Evolutionary conservation across 2,113 vertebrate genomes (phyloP), one percentile per base, ranked within the genome.

Genomic region (Oxyruncus cristatus): DNA sequence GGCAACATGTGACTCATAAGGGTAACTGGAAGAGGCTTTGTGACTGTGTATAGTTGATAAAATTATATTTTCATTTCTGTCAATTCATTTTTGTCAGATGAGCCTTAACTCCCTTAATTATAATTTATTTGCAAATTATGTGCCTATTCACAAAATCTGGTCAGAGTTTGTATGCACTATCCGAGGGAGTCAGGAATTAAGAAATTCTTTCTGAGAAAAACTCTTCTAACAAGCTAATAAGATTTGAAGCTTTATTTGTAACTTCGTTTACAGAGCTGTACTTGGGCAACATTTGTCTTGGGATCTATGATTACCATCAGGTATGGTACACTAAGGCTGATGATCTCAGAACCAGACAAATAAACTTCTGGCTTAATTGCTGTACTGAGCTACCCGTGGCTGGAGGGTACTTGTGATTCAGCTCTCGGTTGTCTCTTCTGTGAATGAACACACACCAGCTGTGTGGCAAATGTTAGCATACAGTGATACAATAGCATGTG

Each of bases 1-100:
- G 58, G 76, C 92, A 92, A 93, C 63, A 95, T 97, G 95, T 97
- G 81, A 97, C 95, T 95, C 96, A 97, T 72, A 71, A 78, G 72
- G 73, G 72, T 92, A 92, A 93, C 87, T 50, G 84, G 78, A 97
- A 85, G 74, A 89, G 49, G 39, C 79, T 97, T 93, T 93, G 55
- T 97, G 68, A 49, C 80, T 68, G 46, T 89, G 42, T 96, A 61
- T 19, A 85, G 72, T 88, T 95, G 88, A 93, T 72, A 80, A 92
- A 97, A 94, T 67, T 87, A 58, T 84, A n/a, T 97, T 95, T 93
- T 88, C 77, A 85, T 85, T 95, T 93, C 84, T 35, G 9, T 75
- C n/a, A 95, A 76, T 92, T 77, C 86, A 17, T 90, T 58, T 37
- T 85, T 91, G 66, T 94, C 63, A 49, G 33, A 95, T 42, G 88